Conservation (phyloP, 2,113 vertebrate genomes). For the Pandion haliaetus region DNA sequence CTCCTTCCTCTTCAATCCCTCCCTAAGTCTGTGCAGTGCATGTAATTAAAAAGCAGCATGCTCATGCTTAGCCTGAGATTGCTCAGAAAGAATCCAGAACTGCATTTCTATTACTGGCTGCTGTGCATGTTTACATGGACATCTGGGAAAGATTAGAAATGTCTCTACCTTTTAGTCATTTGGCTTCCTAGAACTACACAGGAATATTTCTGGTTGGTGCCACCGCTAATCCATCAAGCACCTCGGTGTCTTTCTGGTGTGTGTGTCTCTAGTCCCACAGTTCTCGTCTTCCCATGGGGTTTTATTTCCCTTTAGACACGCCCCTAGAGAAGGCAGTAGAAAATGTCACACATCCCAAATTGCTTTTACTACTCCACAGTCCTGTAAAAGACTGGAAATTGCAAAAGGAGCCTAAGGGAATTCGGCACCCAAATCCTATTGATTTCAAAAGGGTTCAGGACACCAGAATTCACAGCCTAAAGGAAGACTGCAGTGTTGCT, state of each 20-base stretch:
- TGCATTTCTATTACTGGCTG: background rate
- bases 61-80: background rate
- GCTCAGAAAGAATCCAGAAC: constrained; percentile 4
- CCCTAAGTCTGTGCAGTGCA: background rate
- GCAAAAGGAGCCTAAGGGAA: background rate
- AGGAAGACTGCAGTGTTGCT: background rate
- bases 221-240: background rate
- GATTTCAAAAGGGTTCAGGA: background rate
- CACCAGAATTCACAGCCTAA: background rate
- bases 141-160: background rate
- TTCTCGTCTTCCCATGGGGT: background rate
- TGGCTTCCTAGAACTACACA: background rate
- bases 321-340: background rate
- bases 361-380: background rate
- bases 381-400: background rate
- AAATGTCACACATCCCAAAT: background rate
- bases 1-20: background rate
- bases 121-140: background rate
- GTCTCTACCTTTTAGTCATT: background rate
- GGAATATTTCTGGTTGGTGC: background rate
- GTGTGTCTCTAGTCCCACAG: background rate
- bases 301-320: background rate
- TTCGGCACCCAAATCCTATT: background rate
- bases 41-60: background rate
- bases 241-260: background rate